Base-by-base conservation (phyloP, 1,140 invertebrate species). In the Aphelenchoides besseyi region DNA sequence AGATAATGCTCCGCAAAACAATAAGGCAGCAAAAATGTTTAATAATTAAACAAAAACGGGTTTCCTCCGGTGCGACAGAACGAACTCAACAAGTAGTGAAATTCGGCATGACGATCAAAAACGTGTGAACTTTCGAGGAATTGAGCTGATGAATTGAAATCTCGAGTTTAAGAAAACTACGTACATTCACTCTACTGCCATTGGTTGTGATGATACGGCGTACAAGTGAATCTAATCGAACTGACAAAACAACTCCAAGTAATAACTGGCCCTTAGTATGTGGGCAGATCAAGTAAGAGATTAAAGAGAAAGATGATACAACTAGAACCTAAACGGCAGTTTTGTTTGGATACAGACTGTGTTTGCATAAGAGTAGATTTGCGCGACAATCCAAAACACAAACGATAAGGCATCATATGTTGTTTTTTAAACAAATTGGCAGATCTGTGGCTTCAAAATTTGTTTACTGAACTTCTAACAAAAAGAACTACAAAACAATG, bases 1-100 rank as follows among this genome's bases (percentile, higher is more conserved):
- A 48, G 41, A 48, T 48, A 48, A 48, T 48, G 41, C 41, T 48
- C 41, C 41, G 41, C 41, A 48, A 48, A 48, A 48, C 41, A 48
- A 48, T 48, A 48, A 48, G 41, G 41, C 41, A 48, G 41, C 41
- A 48, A 48, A 16, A 23, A 23, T 12, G 41, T 48, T 48, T 48
- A 23, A 23, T 48, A 48, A 48, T 48, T 23, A 12, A 23, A 48
- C 41, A 23, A 48, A 23, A 48, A 48, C 41, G 41, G 41, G 12
- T 23, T 48, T 48, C 41, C 23, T 48, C 41, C 41, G 41, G n/a
- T 48, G 12, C 41, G 12, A 48, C 41, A 48, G 41, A 48, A 48
- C n/a, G n/a, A n/a, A n/a, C n/a, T n/a, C n/a, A n/a, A n/a, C n/a
- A n/a, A 48, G 41, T 23, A 48, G 41, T 48, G 41, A 48, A 48